phyloP scores from a whole-genome alignment of 2,113 vertebrate species.

The Oxyura jamaicensis region DNA sequence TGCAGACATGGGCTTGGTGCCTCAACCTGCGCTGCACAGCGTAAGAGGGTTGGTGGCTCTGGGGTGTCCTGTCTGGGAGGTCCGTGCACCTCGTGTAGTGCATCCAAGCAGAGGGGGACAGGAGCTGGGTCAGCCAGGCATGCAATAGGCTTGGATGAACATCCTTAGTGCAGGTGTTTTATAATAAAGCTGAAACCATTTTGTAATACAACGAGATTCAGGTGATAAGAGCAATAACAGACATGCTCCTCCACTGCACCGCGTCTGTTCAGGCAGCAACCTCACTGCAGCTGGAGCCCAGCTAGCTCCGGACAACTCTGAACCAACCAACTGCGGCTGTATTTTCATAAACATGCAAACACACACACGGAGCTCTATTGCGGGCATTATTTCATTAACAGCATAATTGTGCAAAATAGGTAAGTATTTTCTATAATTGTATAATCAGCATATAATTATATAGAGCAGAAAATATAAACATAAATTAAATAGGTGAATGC shows the following conservation, averaged over 20 bases:
- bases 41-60: neutral
- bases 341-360: neutral
- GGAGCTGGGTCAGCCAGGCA: neutral
- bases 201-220: neutral
- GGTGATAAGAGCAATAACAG: neutral
- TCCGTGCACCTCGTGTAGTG: fast-evolving
- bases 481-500: constrained; percentile 58
- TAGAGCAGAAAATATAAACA: constrained; percentile 38
- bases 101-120: fast-evolving
- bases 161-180: neutral
- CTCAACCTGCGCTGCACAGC: neutral
- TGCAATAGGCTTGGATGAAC: neutral
- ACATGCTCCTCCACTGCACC: fast-evolving
- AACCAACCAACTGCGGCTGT: neutral
- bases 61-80: neutral
- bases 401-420: constrained; percentile 43
- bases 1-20: neutral
- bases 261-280: neutral
- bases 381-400: constrained; percentile 22
- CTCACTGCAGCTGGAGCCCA: neutral
- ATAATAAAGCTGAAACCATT: neutral
- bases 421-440: constrained; percentile 45
- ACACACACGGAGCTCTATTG: neutral
- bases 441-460: constrained; percentile 57
- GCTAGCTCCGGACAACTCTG: fast-evolving